Evolutionary conservation across 1,140 invertebrate species (phyloP), one percentile per base, ranked within the genome.

Genomic region (Nasonia giraulti): DNA sequence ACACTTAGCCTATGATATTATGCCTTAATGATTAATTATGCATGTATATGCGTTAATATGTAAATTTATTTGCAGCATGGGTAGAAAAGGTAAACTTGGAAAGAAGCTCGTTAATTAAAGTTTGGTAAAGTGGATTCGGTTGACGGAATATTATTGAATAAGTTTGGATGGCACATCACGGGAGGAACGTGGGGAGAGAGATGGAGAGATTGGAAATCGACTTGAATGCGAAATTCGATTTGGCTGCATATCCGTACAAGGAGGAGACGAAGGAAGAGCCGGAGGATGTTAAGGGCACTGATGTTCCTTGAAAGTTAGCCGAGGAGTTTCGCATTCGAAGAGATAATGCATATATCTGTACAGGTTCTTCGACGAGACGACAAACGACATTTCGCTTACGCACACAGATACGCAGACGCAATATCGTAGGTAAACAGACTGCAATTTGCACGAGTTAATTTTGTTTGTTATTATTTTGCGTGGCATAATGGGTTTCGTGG

Each of bases 171-270:
- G 3, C 17, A 50, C 31, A 17, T 66, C 14, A 10, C 40, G 11
- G 2, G 14, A 83, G 40, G 23, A 83, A 23, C 20, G 47, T 20
- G 44, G 40, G n/a, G 3, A 73, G 76, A 11, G 71, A 23, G 71
- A 23, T 23, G 31, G 69, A 78, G 23, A 75, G 55, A 80, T 85
- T 85, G 78, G 71, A 76, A 85, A 85, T 85, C 78, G 78, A 76
- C 69, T 75, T 23, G 83, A 80, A 80, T 85, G 71, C 31, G 50
- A 80, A 80, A 85, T 85, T 85, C 73, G 73, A 81, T 81, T 85
- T 85, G 55, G 74, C 68, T 40, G 37, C 55, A 84, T 79, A 84
- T 79, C 66, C 37, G 66, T 62, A 2, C 50, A 68, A 73, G 69
- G 50, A 68, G 77, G 23, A 55, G 31, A 8, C 17, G 82, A 73